A percentile compares a stretch with the other conserved stretches of the same genome.
phyloP scores from a whole-genome alignment of 2,888 invertebrate species.

The Dynastes grantii region DNA sequence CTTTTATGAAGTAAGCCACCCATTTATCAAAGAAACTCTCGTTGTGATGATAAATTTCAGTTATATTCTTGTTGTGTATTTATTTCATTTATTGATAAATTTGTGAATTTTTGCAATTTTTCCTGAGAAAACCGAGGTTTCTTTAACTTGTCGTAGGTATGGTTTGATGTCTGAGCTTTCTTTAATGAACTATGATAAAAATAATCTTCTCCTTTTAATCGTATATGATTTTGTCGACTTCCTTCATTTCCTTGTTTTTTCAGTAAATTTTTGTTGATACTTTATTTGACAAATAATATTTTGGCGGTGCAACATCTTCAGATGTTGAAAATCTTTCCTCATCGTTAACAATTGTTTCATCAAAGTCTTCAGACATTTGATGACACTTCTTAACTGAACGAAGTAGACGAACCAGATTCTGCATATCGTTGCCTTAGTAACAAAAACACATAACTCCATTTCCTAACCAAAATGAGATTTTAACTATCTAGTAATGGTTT shows the following conservation, averaged over 20 bases:
- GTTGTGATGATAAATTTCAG: slow-evolving; percentile 74
- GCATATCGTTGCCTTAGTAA: background rate
- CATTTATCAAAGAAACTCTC: slow-evolving; percentile 79
- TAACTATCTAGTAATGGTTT: too few relatives aligned
- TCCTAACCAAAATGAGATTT: too few relatives aligned
- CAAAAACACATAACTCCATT: too few relatives aligned
- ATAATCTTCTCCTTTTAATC: slow-evolving; percentile 79
- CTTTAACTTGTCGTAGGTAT: slow-evolving; percentile 83
- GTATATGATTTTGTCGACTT: slow-evolving; percentile 70
- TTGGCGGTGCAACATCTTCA: slow-evolving; percentile 56
- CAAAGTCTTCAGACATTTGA: slow-evolving; percentile 53
- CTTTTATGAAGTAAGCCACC: slow-evolving; percentile 84
- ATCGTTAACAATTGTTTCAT: slow-evolving; percentile 56
- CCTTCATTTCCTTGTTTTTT: slow-evolving; percentile 62
- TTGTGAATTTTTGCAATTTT: slow-evolving; percentile 74
- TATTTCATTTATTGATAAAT: slow-evolving; percentile 71
- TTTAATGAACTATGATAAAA: slow-evolving; percentile 78
- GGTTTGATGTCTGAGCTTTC: slow-evolving; percentile 83
- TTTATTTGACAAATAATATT: slow-evolving; percentile 30
- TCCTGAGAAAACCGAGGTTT: slow-evolving; percentile 81
- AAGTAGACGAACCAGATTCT: slow-evolving; percentile 29
- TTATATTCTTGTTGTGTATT: slow-evolving; percentile 76
- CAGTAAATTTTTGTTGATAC: slow-evolving; percentile 53
- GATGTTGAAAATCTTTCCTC: slow-evolving; percentile 64
- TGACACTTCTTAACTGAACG: slow-evolving; percentile 67